phyloP scores from a whole-genome alignment of 2,797 vertebrate genomes.

The Dendrocincla fuliginosa region DNA sequence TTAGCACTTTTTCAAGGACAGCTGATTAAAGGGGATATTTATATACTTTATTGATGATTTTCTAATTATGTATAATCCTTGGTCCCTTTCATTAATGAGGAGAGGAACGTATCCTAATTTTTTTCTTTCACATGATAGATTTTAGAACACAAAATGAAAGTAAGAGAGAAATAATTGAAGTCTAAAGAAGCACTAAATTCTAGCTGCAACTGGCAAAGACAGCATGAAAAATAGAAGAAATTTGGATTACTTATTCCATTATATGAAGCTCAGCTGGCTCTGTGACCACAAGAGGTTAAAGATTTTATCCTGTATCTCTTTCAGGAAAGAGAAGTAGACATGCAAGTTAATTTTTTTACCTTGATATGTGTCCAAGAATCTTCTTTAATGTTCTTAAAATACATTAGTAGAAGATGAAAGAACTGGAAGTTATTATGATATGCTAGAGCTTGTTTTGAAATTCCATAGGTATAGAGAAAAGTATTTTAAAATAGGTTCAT shows the following conservation, averaged over 20 bases:
- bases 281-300: background rate
- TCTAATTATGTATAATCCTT: background rate
- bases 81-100: background rate
- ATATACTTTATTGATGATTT: background rate
- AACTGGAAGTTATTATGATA: constrained; percentile 20
- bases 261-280: background rate
- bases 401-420: constrained; percentile 44
- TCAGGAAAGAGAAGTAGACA: background rate
- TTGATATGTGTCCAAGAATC: constrained; percentile 54
- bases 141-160: background rate
- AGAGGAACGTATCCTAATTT: background rate
- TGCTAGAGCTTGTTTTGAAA: constrained; percentile 56
- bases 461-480: constrained; percentile 39
- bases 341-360: background rate
- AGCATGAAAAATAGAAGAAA: background rate
- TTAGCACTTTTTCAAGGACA: background rate
- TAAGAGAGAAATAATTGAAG: background rate
- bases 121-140: background rate
- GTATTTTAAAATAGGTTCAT: constrained; percentile 28
- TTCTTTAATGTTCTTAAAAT: constrained; percentile 43
- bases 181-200: background rate
- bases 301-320: background rate
- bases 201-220: background rate
- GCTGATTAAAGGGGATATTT: background rate
- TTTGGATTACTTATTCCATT: background rate